Evolutionary conservation across 1,140 invertebrate species (phyloP), one percentile per base, ranked within the genome.

Genomic region (Zaprionus nigranus): DNA sequence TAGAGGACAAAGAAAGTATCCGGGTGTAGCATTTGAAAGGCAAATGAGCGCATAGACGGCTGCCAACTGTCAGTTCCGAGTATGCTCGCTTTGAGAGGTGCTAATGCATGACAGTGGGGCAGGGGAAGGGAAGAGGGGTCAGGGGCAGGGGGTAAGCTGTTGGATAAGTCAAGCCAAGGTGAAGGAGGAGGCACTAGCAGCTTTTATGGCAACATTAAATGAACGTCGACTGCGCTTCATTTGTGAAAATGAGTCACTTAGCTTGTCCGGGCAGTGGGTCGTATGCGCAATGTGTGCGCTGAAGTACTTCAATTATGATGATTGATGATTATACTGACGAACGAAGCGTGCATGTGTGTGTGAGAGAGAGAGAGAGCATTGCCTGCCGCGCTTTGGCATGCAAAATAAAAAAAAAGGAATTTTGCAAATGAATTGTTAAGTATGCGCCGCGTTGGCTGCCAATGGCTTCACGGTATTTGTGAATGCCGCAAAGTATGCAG

Each of bases 261-360:
- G 61, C 26, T 12, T 2, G 30, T 54, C 17, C 34, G 20, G 51
- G 36, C 62, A 61, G 60, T 28, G 79, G 30, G 49, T 65, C 78
- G 57, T 80, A 62, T 82, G 24, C 66, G 83, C 53, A 75, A 80
- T 74, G 74, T 83, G 63, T 73, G 75, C 72, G 71, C 43, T 57
- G 62, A 82, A 90, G 79, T 82, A 70, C 77, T 84, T 69, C 76
- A 90, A 86, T 90, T 90, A 86, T 90, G 86, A 82, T 90, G 86
- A 90, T 90, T 90, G 86, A 90, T 90, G 86, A 84, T 78, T 84
- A 76, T 73, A 68, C 56, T 36, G 40, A 24, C 38, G 46, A 63
- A 17, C 38, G 61, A 38, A 26, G 64, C 36, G 46, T 36, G 63
- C 54, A 26, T 15, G 12, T 46, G 59, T 61, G 17, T 30, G 20